Evolutionary conservation across 37 sponge, comb jelly and placozoan genomes (phyloP).

Genomic region (Halichondria panicea): DNA sequence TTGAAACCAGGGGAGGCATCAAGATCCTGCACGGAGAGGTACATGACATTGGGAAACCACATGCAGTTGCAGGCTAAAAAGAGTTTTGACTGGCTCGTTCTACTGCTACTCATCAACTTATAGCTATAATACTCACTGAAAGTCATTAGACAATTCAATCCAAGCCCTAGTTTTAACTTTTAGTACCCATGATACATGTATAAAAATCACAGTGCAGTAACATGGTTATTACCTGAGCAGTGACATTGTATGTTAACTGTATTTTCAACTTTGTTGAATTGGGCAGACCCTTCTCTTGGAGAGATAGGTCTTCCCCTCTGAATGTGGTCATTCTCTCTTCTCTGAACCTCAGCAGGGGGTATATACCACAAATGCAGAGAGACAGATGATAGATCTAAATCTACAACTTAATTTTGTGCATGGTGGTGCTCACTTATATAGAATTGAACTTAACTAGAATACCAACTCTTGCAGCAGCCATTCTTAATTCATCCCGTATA

Average conservation of each 20-base stretch:
- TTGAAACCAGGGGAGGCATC: conserved; percentile 63
- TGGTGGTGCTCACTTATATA: conserved; percentile 30
- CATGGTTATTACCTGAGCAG: conserved; percentile 46
- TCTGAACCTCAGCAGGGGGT: conserved; percentile 72
- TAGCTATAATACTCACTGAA: too few relatives aligned
- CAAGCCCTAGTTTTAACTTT: too few relatives aligned
- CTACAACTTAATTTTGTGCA: too few relatives aligned
- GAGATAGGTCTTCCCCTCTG: conserved; percentile 53
- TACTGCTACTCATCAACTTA: too few relatives aligned
- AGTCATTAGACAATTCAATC: too few relatives aligned
- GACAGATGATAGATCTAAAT: neutral
- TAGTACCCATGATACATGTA: too few relatives aligned
- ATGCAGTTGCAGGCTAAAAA: too few relatives aligned
- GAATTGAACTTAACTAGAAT: conserved; percentile 73
- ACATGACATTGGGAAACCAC: too few relatives aligned
- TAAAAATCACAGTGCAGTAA: too few relatives aligned
- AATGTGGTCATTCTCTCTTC: conserved; percentile 69
- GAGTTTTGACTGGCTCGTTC: too few relatives aligned
- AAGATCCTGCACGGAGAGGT: conserved; percentile 57
- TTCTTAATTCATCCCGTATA: too few relatives aligned
- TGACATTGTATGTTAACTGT: conserved; percentile 48
- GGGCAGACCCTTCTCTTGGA: conserved; percentile 80
- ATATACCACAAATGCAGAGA: conserved; percentile 68
- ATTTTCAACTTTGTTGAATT: conserved; percentile 66
- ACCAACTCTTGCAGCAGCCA: conserved; percentile 19